Percentiles rank a stretch among this genome's conserved stretches.
Conservation (phyloP, 2,797 vertebrate species). For the Schizopygopsis malacanthus region DNA sequence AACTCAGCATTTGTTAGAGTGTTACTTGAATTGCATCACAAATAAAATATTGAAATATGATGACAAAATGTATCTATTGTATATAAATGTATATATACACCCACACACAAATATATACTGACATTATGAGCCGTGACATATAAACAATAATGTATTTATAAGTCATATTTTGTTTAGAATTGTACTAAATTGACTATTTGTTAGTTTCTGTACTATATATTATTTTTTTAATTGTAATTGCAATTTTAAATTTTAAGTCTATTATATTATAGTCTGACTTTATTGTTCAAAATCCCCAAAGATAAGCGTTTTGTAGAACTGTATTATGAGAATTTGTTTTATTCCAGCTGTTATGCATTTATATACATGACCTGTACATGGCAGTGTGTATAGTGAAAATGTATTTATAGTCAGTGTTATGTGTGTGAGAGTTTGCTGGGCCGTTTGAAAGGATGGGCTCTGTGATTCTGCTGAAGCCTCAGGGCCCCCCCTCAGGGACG, state of each 20-base stretch:
- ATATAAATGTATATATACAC: too few relatives aligned
- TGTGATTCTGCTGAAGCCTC: constrained; percentile 72
- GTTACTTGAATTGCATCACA: neutral
- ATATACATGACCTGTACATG: constrained; percentile 19
- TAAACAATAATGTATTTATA: neutral
- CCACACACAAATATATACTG: too few relatives aligned
- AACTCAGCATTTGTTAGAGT: too few relatives aligned
- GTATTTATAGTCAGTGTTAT: constrained; percentile 40
- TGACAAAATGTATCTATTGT: neutral
- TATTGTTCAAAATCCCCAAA: neutral
- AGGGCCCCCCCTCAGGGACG: constrained; percentile 72
- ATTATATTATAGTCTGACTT: neutral
- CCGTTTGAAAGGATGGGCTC: constrained; percentile 70
- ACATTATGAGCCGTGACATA: neutral
- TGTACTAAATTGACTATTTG: neutral
- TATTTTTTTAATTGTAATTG: neutral
- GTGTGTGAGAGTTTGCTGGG: constrained; percentile 42
- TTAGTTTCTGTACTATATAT: neutral
- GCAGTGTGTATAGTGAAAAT: constrained; percentile 25
- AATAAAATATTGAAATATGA: neutral
- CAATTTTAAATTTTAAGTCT: neutral
- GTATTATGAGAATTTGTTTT: neutral
- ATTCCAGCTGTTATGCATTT: neutral
- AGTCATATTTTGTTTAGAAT: neutral
- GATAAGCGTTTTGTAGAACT: neutral